Evolutionary conservation across 2,888 invertebrate species (phyloP), one percentile per base, ranked within the genome.

Genomic region (Pterostichus madidus): DNA sequence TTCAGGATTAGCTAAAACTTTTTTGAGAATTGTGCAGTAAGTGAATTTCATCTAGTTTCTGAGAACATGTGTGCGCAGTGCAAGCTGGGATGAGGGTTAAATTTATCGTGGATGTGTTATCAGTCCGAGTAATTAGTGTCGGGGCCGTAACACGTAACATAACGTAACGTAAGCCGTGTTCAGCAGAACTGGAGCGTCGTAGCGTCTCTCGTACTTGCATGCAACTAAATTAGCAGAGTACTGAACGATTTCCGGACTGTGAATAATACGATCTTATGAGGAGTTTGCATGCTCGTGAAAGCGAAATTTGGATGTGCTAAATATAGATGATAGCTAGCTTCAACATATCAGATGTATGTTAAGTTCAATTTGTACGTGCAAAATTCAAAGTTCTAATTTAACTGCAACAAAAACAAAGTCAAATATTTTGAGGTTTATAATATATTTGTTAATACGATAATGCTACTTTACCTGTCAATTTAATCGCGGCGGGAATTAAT

Each of bases 111-210:
- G 13, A 52, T 52, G 39, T 39, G n/a, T 52, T 52, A 52, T 52
- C 52, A 52, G 52, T 52, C 8, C 7, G 52, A 52, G 52, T 52
- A 52, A 52, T 52, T 52, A 52, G 52, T 52, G 52, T 13, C 13
- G 52, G 2, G 10, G 52, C 52, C 52, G 5, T 52, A 52, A 52
- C 52, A 52, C 13, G 52, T 52, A 52, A 52, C 52, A 52, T 52
- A 39, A 39, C 39, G 39, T 39, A 39, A 39, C 39, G 52, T 52
- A 52, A 52, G 52, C 52, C 13, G n/a, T 52, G 52, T 52, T 52
- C 52, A 52, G 52, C 52, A 52, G 13, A 52, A 52, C 52, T 52
- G 8, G 13, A 13, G 52, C 52, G 10, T 24, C 24, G 24, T 24
- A 24, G 24, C 8, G 4, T 11, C 11, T 46, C 46, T 46, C 52